Base-by-base conservation (phyloP, 2,113 vertebrate genomes). In the Clarias batrachus region DNA sequence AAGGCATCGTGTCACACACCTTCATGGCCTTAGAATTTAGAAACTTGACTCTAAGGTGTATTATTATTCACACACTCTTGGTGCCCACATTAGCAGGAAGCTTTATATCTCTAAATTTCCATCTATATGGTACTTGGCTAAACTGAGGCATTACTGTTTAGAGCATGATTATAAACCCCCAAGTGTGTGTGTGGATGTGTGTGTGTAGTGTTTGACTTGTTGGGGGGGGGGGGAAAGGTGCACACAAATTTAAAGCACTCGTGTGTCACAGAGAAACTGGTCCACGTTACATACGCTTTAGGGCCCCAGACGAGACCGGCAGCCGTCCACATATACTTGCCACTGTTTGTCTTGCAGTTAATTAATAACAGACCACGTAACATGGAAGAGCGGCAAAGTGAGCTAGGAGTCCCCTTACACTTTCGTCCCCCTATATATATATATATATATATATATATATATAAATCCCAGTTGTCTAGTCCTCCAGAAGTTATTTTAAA, bases 331-430 rank as follows among this genome's bases (percentile, higher is more conserved):
- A 88, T 78, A 86, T 60, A 56, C 66, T 68, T 62, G 63, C 57
- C 60, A 59, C 66, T 60, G 93, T 95, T 95, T 93, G 91, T 92
- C 86, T 89, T 93, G 89, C 89, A 86, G 94, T 95, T 95, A 94
- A 95, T 95, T 90, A 94, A 92, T 94, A 90, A 94, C 93, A 89
- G 88, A 84, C 63, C 83, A 48, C 78, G 79, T 85, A 79, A 91
- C 87, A 83, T 71, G 89, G 90, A 79, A 8, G 81, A 86, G 91
- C 90, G 80, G 91, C 90, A 92, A 91, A 88, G 85, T 86, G 90
- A 91, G 87, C 81, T 85, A 56, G 41, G 48, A 41, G 48, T 48
- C 48, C 48, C 48, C 48, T 48, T 48, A 48, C 48, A 48, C 48
- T 48, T 48, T 48, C 48, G 7, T 48, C 48, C 48, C 7, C 48